Conservation (phyloP, 2,888 invertebrate genomes). For the Exephanes ischioxanthus region DNA sequence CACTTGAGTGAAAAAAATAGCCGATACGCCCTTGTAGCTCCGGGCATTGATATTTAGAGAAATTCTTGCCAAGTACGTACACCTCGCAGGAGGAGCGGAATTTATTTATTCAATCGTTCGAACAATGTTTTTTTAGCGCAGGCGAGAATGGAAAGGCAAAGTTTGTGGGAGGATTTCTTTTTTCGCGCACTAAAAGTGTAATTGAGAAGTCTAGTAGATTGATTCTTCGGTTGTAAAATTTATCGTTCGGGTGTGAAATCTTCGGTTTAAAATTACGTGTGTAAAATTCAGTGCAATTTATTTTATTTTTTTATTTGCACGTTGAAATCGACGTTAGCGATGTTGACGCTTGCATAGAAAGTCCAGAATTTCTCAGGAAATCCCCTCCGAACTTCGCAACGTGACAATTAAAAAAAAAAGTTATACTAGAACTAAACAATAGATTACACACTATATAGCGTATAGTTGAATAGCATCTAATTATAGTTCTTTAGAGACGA, state of each 20-base stretch:
- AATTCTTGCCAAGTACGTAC: not conserved
- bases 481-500: slow-evolving; percentile 33
- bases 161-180: not conserved
- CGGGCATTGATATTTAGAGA: not conserved
- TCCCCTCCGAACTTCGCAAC: not conserved
- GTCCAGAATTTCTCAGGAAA: slow-evolving; percentile 11
- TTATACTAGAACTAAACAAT: slow-evolving; percentile 1
- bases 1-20: not conserved
- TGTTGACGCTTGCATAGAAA: slow-evolving; percentile 29
- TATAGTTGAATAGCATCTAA: not conserved
- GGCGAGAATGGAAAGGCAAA: not conserved
- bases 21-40: not conserved
- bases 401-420: slow-evolving; percentile 1
- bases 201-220: not conserved
- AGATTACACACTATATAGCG: not conserved
- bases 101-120: not conserved
- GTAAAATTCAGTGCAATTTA: slow-evolving; percentile 9
- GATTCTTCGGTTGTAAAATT: not conserved
- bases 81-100: not conserved
- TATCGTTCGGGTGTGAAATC: too few species aligned
- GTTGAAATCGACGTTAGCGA: slow-evolving; percentile 11
- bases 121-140: not conserved
- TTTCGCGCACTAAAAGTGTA: not conserved
- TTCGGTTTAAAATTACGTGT: not conserved
- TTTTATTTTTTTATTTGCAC: slow-evolving; percentile 15